These are phyloP conservation scores for Motacilla tschutschensis DNA, from an alignment of 2,113 vertebrate genomes.

Conservation along the genomic window DNA sequence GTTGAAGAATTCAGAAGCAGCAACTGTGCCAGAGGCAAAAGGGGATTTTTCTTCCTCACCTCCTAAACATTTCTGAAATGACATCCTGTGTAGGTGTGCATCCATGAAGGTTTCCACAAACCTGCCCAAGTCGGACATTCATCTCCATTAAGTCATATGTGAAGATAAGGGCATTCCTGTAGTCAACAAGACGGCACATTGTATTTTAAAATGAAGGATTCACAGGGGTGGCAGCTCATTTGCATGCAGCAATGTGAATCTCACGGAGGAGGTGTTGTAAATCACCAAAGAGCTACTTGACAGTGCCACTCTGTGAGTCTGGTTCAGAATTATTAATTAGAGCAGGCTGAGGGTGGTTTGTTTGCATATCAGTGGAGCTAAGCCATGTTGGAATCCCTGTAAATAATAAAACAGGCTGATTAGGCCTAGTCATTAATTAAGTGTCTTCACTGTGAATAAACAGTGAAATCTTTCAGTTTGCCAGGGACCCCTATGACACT, in stretches of 20 bases:
- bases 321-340: conserved; percentile 78
- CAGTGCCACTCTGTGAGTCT: conserved; percentile 52
- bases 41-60: not conserved
- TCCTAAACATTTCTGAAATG: not conserved
- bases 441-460: conserved; percentile 75
- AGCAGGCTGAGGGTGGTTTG: conserved; percentile 63
- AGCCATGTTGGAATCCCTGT: conserved; percentile 69
- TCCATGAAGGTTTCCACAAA: conserved; percentile 35
- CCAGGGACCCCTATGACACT: conserved; percentile 39
- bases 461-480: conserved; percentile 63
- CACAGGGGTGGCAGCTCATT: conserved; percentile 64
- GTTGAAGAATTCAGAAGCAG: not conserved
- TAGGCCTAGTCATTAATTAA: conserved; percentile 80
- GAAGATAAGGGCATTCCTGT: conserved; percentile 60
- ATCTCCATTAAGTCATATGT: conserved; percentile 67
- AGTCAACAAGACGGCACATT: conserved; percentile 28
- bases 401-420: conserved; percentile 77
- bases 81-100: not conserved
- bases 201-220: conserved; percentile 47
- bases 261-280: conserved; percentile 59
- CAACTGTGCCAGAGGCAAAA: not conserved
- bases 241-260: conserved; percentile 66
- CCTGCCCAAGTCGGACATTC: conserved; percentile 29
- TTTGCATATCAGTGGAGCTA: conserved; percentile 72
- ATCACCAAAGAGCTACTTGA: conserved; percentile 67